Percentiles rank a stretch among this genome's conserved stretches.
Conservation (phyloP, 2,888 invertebrate species). For the Pyrrhosoma nymphula region DNA sequence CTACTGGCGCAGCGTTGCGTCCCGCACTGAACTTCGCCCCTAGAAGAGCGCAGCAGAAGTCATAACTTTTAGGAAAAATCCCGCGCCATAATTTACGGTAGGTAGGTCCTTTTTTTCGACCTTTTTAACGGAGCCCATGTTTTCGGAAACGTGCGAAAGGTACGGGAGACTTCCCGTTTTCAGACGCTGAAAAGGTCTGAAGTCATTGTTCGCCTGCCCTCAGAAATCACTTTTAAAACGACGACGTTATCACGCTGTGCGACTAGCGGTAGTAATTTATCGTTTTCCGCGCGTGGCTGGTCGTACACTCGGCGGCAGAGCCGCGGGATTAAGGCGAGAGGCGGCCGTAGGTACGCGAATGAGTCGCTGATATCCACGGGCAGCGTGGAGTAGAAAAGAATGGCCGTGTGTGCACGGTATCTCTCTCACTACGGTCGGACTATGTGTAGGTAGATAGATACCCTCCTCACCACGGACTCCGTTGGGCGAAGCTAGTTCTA, state of each 20-base stretch:
- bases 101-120: neutral
- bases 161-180: neutral
- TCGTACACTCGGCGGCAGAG: neutral
- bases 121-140: neutral
- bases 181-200: neutral
- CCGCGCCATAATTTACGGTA: neutral
- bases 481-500: neutral
- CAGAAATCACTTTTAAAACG: constrained; percentile 23
- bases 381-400: neutral
- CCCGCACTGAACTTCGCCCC: neutral
- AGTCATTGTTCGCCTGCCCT: neutral
- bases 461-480: neutral
- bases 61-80: neutral
- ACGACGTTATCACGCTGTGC: neutral
- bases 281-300: neutral
- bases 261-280: neutral
- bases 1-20: neutral
- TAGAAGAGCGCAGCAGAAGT: neutral
- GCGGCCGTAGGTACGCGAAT: neutral
- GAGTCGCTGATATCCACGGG: neutral
- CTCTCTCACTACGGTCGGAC: neutral
- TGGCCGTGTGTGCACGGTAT: neutral
- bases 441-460: too few species aligned
- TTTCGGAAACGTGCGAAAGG: neutral
- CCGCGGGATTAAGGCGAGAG: neutral